These are phyloP conservation scores for Mesitornis unicolor DNA, from an alignment of 2,113 vertebrate species.

Conservation along the genomic window DNA sequence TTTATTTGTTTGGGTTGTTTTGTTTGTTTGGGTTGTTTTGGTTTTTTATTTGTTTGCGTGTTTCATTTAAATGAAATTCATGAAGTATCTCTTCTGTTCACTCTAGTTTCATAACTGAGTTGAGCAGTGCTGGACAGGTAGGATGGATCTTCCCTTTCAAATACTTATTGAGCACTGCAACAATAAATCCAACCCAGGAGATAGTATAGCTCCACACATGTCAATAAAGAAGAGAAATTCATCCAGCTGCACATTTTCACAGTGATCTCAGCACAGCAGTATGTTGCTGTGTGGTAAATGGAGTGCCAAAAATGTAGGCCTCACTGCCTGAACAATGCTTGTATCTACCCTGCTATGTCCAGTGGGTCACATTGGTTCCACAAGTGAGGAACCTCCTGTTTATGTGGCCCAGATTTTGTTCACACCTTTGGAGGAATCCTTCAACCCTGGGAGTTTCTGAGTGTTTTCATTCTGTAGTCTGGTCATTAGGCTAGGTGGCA, in stretches of 20 bases:
- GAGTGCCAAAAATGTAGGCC: neutral
- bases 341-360: neutral
- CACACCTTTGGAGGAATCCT: neutral
- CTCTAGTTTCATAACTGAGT: neutral
- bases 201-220: neutral
- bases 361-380: neutral
- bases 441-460: neutral
- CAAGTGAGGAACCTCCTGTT: neutral
- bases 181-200: neutral
- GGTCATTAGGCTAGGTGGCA: neutral
- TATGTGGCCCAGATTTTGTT: neutral
- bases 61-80: neutral
- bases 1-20: neutral
- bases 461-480: neutral
- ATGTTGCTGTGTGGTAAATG: neutral
- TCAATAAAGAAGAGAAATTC: neutral
- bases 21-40: neutral
- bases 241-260: neutral
- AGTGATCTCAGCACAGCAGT: neutral
- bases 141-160: neutral
- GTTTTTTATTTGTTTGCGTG: neutral
- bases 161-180: neutral
- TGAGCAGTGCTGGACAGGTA: neutral
- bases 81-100: neutral
- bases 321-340: neutral